Evolutionary conservation across 2,113 vertebrate genomes (phyloP), one percentile per base, ranked within the genome.

Genomic region (Serinus canaria): DNA sequence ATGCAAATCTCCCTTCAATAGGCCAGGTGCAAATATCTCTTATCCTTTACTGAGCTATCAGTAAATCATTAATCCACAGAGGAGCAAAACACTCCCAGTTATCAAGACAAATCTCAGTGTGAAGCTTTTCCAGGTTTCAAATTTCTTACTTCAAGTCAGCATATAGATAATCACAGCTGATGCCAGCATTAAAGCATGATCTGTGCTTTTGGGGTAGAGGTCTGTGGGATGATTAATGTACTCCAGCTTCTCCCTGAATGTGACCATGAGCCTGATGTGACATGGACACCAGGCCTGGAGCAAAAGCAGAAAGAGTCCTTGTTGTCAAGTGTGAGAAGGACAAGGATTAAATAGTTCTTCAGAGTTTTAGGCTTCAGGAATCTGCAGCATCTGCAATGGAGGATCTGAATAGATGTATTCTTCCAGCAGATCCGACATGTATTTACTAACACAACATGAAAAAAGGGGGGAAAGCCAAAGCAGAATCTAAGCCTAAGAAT

Each of bases 31-130:
- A 89, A 86, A 78, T 66, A 83, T 58, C 50, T 28, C 83, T 86
- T 78, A 74, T n/a, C 41, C 53, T 78, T 68, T 72, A 93, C 87
- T 59, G 53, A 94, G 41, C 44, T 84, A 79, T 52, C 27, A 75
- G 58, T 91, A 94, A 89, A 84, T 75, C 69, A 84, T 89, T 91
- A 91, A 94, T 41, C 53, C 22, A n/a, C 28, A 72, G 24, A 94
- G 33, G 19, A 87, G 62, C 58, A 87, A 75, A 94, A 72, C 19
- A 53, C 23, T 70, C 46, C 59, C 41, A 59, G 33, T 84, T 89
- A 70, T 31, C 66, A 75, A 46, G 52, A 87, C 19, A 64, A 87
- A 95, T 56, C 62, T 79, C 73, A 83, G 13, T 49, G 89, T 59
- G 67, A 91, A 87, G 78, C 13, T 96, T 60, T 84, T 56, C 50